Evolutionary conservation across 2,888 invertebrate species (phyloP), one percentile per base, ranked within the genome.

Genomic region (Hypsopygia costalis): DNA sequence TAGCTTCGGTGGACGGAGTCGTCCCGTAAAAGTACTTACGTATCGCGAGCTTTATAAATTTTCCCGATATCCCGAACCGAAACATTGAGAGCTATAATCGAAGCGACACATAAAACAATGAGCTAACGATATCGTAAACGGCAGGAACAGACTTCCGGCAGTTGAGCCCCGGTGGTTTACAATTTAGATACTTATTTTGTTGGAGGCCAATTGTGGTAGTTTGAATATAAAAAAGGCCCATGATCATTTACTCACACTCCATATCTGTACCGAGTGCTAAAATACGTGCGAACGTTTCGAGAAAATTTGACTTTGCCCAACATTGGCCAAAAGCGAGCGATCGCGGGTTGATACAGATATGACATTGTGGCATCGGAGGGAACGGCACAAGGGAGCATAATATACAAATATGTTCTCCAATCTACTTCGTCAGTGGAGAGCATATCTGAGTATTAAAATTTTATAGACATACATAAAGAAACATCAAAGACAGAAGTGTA

Each of bases 311-410:
- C 81, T 70, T 16, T 52, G 55, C 53, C 51, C 53, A 68, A 69
- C 64, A 67, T 56, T 31, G 11, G 30, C 27, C 69, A 62, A 59
- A 59, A 78, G 70, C 75, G 69, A 72, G 49, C 54, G 48, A 62
- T 64, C 79, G 81, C 78, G 75, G 16, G 6, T 49, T 47, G 67
- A 78, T 82, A 86, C 85, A 86, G 86, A 86, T 85, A 82, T 83
- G 85, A 77, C 67, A 70, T 68, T 72, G 85, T 83, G 85, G 76
- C 83, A 62, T 64, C 60, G 57, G 70, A 67, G 73, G 69, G 51
- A 46, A 63, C 65, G 58, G 71, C 58, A 62, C 70, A 59, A 63
- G 56, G 51, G 62, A 51, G 51, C 45, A 22, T 21, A 25, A 8
- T 8, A 8, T 8, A 53, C 71, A 72, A 68, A 79, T 72, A 73